These are phyloP conservation scores for Clarias gariepinus DNA, from an alignment of 2,113 vertebrate species.

Conservation along the genomic window DNA sequence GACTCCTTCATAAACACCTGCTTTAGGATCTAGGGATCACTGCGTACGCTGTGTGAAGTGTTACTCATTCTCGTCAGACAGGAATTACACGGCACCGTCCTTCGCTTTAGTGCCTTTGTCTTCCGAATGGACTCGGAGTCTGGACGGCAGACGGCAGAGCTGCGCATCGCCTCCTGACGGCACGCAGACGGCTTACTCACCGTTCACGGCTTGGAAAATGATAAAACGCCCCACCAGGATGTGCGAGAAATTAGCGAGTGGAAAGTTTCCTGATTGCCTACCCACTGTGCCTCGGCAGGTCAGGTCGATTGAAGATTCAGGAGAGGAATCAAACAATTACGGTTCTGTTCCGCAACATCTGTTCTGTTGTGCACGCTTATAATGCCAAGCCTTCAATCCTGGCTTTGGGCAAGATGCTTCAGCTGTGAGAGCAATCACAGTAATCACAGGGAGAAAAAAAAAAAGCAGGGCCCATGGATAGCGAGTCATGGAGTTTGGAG, in stretches of 20 bases:
- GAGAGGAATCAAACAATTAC: conserved; percentile 32
- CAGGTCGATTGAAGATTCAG: not conserved
- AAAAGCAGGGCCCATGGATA: not conserved
- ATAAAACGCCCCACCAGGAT: conserved; percentile 27
- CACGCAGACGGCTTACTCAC: conserved; percentile 52
- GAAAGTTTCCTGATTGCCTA: conserved; percentile 30
- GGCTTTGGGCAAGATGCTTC: not conserved
- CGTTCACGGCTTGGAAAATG: conserved; percentile 25
- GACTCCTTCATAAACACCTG: not conserved
- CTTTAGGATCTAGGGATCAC: not conserved
- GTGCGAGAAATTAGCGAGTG: conserved; percentile 33
- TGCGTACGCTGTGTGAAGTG: conserved; percentile 9
- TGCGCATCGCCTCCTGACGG: conserved; percentile 15
- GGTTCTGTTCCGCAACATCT: conserved; percentile 30
- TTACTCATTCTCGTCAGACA: conserved; percentile 39
- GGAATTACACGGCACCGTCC: conserved; percentile 25
- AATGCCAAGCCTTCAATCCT: not conserved
- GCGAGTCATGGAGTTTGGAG: not conserved
- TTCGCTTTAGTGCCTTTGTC: conserved; percentile 3
- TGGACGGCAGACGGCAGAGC: conserved; percentile 40
- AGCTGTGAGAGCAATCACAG: not conserved
- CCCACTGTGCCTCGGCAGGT: conserved; percentile 20
- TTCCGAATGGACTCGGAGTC: conserved; percentile 44
- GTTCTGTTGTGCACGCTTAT: not conserved
- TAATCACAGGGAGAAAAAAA: not conserved